Conservation (phyloP, 2,797 vertebrate genomes). For the Amazonetta brasiliensis region DNA sequence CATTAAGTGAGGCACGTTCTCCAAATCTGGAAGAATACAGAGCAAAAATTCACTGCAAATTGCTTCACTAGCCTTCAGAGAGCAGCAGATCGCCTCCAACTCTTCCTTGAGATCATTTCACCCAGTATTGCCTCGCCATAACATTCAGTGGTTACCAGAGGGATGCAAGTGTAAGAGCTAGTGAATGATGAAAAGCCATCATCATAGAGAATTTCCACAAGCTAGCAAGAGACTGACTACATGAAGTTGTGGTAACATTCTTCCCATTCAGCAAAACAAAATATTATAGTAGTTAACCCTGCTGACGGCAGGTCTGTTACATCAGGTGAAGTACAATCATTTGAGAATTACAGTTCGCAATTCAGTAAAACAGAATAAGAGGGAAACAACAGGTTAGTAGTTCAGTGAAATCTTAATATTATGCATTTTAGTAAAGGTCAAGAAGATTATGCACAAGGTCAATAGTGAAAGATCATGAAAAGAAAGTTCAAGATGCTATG, state of each 20-base stretch:
- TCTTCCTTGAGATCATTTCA: not conserved
- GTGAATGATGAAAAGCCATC: not conserved
- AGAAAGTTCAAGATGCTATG: slow-evolving; percentile 66
- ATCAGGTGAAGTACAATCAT: slow-evolving; percentile 54
- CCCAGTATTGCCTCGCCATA: not conserved
- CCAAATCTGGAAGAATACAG: not conserved
- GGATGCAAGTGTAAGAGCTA: not conserved
- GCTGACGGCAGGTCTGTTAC: slow-evolving; percentile 28
- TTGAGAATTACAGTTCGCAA: slow-evolving; percentile 30
- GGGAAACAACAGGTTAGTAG: slow-evolving; percentile 60
- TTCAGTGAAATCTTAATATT: slow-evolving; percentile 49
- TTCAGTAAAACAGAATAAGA: slow-evolving; percentile 56
- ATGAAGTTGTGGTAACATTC: not conserved
- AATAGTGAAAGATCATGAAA: slow-evolving; percentile 59
- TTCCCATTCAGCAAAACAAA: slow-evolving; percentile 26
- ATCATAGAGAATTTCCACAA: not conserved
- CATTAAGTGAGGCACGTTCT: slow-evolving; percentile 29
- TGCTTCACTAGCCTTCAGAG: not conserved
- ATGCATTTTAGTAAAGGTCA: slow-evolving; percentile 64
- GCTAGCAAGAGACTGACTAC: slow-evolving; percentile 10
- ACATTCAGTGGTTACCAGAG: not conserved
- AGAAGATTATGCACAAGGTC: not conserved
- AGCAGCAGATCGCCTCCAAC: slow-evolving; percentile 5
- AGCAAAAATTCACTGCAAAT: slow-evolving; percentile 48
- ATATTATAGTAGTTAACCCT: slow-evolving; percentile 32